Base-by-base conservation (phyloP, 1,140 invertebrate genomes). In the Macrobrachium rosenbergii region DNA sequence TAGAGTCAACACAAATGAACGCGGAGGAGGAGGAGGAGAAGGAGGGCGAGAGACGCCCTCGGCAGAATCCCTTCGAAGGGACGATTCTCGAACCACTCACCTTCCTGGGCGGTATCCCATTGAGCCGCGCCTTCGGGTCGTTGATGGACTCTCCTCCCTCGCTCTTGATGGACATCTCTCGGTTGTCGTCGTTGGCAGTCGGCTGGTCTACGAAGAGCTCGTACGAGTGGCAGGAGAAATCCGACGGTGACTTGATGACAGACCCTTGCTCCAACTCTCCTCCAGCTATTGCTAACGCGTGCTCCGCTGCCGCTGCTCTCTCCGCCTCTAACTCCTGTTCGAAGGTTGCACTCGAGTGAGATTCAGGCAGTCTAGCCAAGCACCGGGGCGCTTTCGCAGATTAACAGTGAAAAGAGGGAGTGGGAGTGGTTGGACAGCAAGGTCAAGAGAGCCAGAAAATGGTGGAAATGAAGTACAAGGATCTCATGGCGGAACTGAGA, bases 141-240 rank as follows among this genome's bases (percentile, higher is more conserved):
- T 95, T 96, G 92, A 96, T 94, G 91, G 96, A 97, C 92, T 97
- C 96, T 90, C 95, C 94, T 91, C 94, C 94, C 90, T 96, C 96
- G 91, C 96, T 97, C 91, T 96, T 94, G 82, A 97, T 95, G 92
- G 96, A 97, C 94, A 97, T 95, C 92, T 98, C 97, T 91, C 96
- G 96, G 90, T 95, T 95, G 93, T 97, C 96, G 93, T 96, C 96
- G 91, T 97, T 95, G 91, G 96, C 95, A 89, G 95, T 95, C 90
- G 96, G 96, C 91, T 96, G 96, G 87, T 95, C 95, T 78, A 96
- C 95, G 92, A 97, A 97, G 76, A 97, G 93, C 92, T 98, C 97
- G 92, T 97, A 97, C 92, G 96, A 97, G 90, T 96, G 95, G 91
- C 96, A 96, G 19, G 97, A 98, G 91, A 96, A 97, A 91, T 95